Conservation (phyloP, 1,140 invertebrate species). For the Calephelis virginiensis region DNA sequence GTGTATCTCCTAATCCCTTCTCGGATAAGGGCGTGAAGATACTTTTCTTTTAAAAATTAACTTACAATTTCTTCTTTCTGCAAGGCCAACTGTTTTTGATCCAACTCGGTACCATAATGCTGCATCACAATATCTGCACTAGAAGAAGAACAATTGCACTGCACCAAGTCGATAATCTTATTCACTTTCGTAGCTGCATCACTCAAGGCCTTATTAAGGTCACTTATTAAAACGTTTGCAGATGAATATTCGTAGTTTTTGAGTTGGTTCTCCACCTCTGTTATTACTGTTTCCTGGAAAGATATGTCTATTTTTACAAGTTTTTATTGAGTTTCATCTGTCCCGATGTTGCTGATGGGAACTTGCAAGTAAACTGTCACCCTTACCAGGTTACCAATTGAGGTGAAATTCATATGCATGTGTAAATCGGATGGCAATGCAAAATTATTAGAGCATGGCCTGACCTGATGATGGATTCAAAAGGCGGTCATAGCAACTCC, state of each 20-base stretch:
- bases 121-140: slow-evolving; percentile 26
- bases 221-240: slow-evolving; percentile 35
- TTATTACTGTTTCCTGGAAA: slow-evolving; percentile 35
- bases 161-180: slow-evolving; percentile 46
- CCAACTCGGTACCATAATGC: slow-evolving; percentile 45
- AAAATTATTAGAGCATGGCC: too few relatives aligned
- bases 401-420: too few relatives aligned
- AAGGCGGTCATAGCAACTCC: too few relatives aligned
- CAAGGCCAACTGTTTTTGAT: slow-evolving; percentile 46
- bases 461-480: too few relatives aligned
- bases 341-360: too few relatives aligned
- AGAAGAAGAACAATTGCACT: slow-evolving; percentile 25
- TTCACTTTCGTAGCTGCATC: slow-evolving; percentile 37
- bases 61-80: slow-evolving; percentile 55
- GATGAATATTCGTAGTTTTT: slow-evolving; percentile 37
- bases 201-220: slow-evolving; percentile 39
- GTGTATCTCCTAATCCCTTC: too few relatives aligned
- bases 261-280: slow-evolving; percentile 35
- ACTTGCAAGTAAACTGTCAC: too few relatives aligned
- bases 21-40: too few relatives aligned
- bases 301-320: too few relatives aligned
- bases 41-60: background rate
- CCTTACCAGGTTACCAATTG: too few relatives aligned
- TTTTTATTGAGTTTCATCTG: too few relatives aligned
- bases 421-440: too few relatives aligned